A percentile compares a stretch with the other conserved stretches of the same genome.
Evolutionary conservation across 2,888 invertebrate genomes (phyloP).

Genomic region (Pristionchus arcanus): DNA sequence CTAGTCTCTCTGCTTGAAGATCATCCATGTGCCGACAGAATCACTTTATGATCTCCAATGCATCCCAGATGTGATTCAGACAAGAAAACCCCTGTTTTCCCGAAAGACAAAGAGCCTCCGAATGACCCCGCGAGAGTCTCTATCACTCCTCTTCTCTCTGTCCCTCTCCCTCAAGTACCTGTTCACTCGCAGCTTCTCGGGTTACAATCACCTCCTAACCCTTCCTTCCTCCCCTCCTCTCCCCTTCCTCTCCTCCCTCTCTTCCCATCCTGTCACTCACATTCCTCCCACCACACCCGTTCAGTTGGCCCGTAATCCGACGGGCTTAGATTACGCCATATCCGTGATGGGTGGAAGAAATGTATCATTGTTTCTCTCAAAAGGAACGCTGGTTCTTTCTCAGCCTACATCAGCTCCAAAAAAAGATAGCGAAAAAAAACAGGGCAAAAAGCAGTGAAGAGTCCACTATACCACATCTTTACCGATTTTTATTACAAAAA

Average conservation of each 20-base stretch:
- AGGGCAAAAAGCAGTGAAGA: too few species aligned
- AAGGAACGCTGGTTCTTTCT: too few species aligned
- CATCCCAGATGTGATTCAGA: neutral
- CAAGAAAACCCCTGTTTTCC: neutral
- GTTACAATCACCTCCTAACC: conserved; percentile 28
- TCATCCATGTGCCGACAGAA: neutral
- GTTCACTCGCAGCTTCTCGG: conserved; percentile 50
- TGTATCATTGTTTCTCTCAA: too few species aligned
- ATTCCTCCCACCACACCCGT: neutral
- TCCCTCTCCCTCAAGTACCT: neutral
- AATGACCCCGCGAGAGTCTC: conserved; percentile 14
- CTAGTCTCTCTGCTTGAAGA: neutral
- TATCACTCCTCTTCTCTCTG: conserved; percentile 2
- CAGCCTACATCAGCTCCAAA: too few species aligned
- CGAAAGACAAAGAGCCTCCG: neutral
- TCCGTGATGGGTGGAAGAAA: neutral
- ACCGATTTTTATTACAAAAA: too few species aligned
- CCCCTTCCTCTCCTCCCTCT: neutral
- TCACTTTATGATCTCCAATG: neutral
- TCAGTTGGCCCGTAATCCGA: conserved; percentile 12
- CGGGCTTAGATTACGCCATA: neutral
- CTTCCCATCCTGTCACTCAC: neutral
- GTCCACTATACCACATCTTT: too few species aligned
- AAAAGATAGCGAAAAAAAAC: too few species aligned
- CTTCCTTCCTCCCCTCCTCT: neutral